phyloP scores from a whole-genome alignment of 2,888 invertebrate species.

The Helobdella robusta region DNA sequence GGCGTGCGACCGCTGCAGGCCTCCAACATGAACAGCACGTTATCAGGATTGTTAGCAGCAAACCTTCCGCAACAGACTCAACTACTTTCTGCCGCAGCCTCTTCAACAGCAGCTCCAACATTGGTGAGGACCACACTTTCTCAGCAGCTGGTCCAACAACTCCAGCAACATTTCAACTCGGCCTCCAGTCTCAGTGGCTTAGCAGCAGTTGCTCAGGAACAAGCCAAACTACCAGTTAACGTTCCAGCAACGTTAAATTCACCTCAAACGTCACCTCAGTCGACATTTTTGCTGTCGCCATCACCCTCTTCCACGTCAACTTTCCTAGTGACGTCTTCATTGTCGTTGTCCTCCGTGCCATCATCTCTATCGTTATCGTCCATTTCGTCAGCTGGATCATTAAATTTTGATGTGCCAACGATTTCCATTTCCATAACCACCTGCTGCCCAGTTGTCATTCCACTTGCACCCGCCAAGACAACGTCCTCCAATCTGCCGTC shows the following conservation, averaged over 20 bases:
- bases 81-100: too few relatives aligned
- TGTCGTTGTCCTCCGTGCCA: too few relatives aligned
- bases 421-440: background rate
- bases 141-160: slow-evolving; percentile 18
- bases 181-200: slow-evolving; percentile 12
- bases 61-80: background rate
- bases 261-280: background rate
- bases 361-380: background rate
- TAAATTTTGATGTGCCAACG: background rate
- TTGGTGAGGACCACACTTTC: slow-evolving; percentile 12
- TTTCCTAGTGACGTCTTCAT: background rate
- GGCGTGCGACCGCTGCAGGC: too few relatives aligned
- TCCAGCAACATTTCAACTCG: slow-evolving; percentile 16
- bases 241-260: background rate
- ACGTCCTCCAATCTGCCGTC: background rate
- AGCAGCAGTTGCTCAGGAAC: slow-evolving; percentile 21
- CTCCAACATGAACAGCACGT: slow-evolving; percentile 7
- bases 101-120: too few relatives aligned
- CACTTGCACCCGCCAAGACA: too few relatives aligned
- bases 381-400: background rate
- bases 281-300: too few relatives aligned
- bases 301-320: background rate
- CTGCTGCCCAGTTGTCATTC: background rate
- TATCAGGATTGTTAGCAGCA: slow-evolving; percentile 9
- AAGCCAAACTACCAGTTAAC: slow-evolving; percentile 18